Evolutionary conservation across 2,113 vertebrate species (phyloP), one percentile per base, ranked within the genome.

Genomic region (Ivindomyrus marchei): DNA sequence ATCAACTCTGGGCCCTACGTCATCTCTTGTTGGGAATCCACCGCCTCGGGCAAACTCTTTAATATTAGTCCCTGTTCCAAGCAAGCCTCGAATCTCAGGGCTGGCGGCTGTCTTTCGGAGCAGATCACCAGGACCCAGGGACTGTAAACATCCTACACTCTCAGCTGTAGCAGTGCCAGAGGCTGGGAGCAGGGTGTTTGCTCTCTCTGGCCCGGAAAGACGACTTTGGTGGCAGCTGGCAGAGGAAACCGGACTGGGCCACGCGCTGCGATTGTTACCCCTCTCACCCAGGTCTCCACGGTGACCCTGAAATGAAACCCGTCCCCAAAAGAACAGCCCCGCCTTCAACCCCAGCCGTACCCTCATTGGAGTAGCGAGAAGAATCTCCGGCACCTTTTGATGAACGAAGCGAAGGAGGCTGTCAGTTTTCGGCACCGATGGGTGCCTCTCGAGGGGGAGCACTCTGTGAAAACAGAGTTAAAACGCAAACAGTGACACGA

Each of bases 71-170:
- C 36, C 70, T 4, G 11, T 77, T 39, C 36, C 70, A 77, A 39
- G 15, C 13, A 7, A 36, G 74, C 74, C 36, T 80, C 0, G 3
- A 42, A 80, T 8, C 36, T 42, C 36, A 19, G 74, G 17, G 36
- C 13, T 42, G 15, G 36, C 5, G 4, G 74, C 36, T 80, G 74
- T 42, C 36, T 80, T 39, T 36, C 11, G 58, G 39, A 66, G n/a
- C 42, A 24, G 24, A n/a, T 27, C 58, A 66, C 88, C 13, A 46
- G 62, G 88, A 27, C 27, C 15, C 70, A 80, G 89, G 80, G 80
- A 47, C 77, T 89, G 89, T 89, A 89, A 89, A 89, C 89, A 89
- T 89, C 89, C 89, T 89, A 89, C 89, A 89, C 89, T 89, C 89
- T 89, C 89, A 89, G 89, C 89, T 89, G 89, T 89, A 80, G 52